phyloP scores from a whole-genome alignment of 2,113 vertebrate genomes.

The human region DNA sequence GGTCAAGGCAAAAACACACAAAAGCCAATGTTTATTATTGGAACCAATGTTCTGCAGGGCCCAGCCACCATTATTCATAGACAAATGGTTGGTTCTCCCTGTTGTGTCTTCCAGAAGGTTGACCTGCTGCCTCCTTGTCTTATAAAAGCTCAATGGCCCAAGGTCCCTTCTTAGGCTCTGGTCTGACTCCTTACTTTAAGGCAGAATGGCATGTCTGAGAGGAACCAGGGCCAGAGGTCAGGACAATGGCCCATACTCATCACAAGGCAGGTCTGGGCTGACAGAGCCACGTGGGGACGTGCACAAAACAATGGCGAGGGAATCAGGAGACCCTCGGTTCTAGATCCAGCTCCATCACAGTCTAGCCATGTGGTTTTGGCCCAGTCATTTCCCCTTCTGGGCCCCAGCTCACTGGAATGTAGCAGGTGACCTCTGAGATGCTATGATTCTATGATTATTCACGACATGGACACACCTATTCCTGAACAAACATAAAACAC shows the following conservation, averaged over 20 bases:
- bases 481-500: not conserved
- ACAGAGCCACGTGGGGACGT: not conserved
- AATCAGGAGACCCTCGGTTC: not conserved
- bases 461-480: not conserved
- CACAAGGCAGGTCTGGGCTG: not conserved
- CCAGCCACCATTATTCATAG: not conserved
- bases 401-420: not conserved
- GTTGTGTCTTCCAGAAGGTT: not conserved
- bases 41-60: not conserved
- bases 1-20: not conserved
- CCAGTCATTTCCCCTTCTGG: not conserved
- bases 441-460: not conserved
- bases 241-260: not conserved
- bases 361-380: not conserved
- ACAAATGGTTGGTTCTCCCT: not conserved
- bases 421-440: not conserved
- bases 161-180: not conserved
- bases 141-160: not conserved
- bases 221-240: not conserved
- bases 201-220: not conserved
- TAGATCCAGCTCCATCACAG: not conserved
- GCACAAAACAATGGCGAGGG: not conserved
- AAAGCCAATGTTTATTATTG: not conserved
- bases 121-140: not conserved
- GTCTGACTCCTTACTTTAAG: not conserved